phyloP scores from a whole-genome alignment of 2,797 vertebrate species.

The Eidolon dupreanum region DNA sequence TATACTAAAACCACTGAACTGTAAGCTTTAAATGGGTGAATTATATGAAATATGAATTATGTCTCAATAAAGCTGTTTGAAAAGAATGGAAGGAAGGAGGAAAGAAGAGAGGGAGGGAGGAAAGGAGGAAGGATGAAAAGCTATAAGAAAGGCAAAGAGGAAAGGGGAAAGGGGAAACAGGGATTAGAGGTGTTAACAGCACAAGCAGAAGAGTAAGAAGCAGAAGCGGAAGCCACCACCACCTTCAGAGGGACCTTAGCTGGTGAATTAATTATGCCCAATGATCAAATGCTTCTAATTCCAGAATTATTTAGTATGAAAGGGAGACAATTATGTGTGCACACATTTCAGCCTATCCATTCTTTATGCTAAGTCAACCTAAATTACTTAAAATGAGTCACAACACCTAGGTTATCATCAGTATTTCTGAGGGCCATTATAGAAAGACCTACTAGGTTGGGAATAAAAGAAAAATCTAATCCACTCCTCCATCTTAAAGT shows the following conservation, averaged over 20 bases:
- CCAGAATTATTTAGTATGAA: slow-evolving; percentile 15
- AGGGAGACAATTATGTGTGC: not conserved
- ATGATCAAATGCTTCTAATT: not conserved
- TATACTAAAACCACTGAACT: not conserved
- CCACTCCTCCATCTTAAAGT: not conserved
- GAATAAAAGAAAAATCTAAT: not conserved
- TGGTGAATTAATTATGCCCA: not conserved
- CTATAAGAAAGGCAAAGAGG: not conserved
- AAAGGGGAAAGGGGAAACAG: not conserved
- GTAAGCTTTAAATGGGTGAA: not conserved
- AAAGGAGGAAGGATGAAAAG: not conserved
- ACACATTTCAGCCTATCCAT: not conserved
- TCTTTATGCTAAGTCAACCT: not conserved
- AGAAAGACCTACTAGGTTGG: not conserved
- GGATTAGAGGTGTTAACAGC: no score
- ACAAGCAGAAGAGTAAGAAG: not conserved
- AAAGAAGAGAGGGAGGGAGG: not conserved
- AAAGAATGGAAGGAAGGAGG: not conserved
- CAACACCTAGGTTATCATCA: not conserved
- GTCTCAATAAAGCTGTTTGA: not conserved
- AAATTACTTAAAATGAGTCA: slow-evolving; percentile 30
- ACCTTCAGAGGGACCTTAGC: not conserved
- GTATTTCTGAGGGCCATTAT: not conserved
- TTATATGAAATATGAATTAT: not conserved
- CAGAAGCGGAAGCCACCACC: not conserved